Evolutionary conservation across 2,888 invertebrate species (phyloP), one percentile per base, ranked within the genome.

Genomic region (Drosophila neotestacea): DNA sequence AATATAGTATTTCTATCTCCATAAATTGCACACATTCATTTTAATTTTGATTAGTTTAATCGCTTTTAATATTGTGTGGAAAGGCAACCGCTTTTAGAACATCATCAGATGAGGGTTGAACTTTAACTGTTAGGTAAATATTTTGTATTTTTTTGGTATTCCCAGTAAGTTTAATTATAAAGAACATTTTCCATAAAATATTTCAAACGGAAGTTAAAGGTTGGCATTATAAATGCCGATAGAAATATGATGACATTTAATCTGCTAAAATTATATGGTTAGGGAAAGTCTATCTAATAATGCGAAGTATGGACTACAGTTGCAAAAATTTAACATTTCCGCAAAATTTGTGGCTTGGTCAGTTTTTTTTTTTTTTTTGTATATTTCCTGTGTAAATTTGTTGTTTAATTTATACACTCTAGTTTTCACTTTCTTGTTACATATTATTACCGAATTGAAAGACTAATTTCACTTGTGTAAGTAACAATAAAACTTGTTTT

Each of bases 371-470:
- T 36, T 22, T 41, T 22, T 22, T 32, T 16, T 11, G n/a, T 28
- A 36, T 47, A 11, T 28, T 39, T 47, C 36, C 13, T 13, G 13
- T 6, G 10, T 47, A 11, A 16, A 36, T 11, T 39, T 47, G 22
- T 46, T 59, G 36, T 9, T 54, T 11, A 30, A 44, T 27, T 30
- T 36, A 13, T n/a, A 9, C 36, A 22, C 13, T 47, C 13, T 47
- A 47, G 27, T 54, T 73, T 74, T 60, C 52, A 46, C 74, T 73
- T 41, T 42, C 42, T 11, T 58, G 59, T 39, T 78, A 61, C 50
- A 56, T 54, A 47, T 81, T 74, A 88, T 81, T 81, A 88, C 86
- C 88, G 61, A 69, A 79, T 67, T 42, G 32, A 64, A 38, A 42
- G 47, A 70, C 51, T 54, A 85, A 70, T 77, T 62, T 79, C 69